A percentile compares a stretch with the other conserved stretches of the same genome.
phyloP scores from a whole-genome alignment of 2,797 vertebrate genomes.

The Poliocrania exsul region DNA sequence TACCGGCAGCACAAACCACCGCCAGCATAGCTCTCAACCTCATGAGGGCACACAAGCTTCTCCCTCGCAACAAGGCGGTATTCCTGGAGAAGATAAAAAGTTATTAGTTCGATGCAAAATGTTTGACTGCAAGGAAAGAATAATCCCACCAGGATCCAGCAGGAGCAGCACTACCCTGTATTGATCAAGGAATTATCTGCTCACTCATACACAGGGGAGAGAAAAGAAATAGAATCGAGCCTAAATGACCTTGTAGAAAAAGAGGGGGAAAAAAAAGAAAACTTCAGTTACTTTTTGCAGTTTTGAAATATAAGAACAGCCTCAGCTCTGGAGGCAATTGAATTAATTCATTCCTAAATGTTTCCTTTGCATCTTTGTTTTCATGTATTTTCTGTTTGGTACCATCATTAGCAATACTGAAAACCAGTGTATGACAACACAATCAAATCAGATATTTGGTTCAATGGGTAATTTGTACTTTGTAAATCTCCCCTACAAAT shows the following conservation, averaged over 20 bases:
- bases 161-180: neutral
- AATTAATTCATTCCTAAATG: neutral
- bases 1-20: too few species aligned
- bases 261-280: neutral
- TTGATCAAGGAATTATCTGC: neutral
- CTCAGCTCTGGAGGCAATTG: neutral
- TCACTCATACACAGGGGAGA: neutral
- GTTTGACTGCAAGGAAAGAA: neutral
- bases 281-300: neutral
- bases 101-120: neutral
- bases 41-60: too few species aligned
- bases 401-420: neutral
- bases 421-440: neutral
- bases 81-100: too few species aligned
- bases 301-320: neutral
- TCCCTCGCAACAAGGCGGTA: too few species aligned
- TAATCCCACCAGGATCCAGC: neutral
- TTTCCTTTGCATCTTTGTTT: conserved; percentile 13
- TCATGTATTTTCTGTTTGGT: conserved; percentile 8
- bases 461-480: neutral
- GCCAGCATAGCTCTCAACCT: too few species aligned
- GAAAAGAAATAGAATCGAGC: neutral
- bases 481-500: neutral
- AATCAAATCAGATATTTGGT: conserved; percentile 23
- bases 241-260: neutral